Evolutionary conservation across 1,140 invertebrate species (phyloP), one percentile per base, ranked within the genome.

Genomic region (Vanessa atalanta): DNA sequence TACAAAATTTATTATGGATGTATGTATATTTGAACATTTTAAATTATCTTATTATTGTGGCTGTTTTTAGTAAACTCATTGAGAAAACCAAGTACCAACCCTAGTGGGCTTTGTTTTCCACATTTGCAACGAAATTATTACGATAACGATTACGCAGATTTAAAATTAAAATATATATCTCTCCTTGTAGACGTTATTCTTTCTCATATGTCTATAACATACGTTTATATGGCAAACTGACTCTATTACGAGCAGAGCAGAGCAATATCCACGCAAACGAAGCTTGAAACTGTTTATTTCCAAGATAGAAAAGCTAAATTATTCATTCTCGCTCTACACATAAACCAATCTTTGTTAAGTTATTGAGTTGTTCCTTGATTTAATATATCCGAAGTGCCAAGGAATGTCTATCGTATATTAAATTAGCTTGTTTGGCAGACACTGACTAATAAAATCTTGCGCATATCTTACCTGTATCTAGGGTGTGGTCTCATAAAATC

Each of bases 321-420:
- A 37, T 61, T 61, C 57, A 61, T 15, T n/a, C 55, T 13, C 13
- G 26, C 12, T 61, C 26, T n/a, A 31, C 23, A 61, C 57, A 66
- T 66, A 66, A 66, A 66, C 26, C 50, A 66, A 66, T 61, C 57
- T 61, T 61, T 37, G 48, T 51, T 66, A 51, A 48, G 37, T 66
- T 66, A 48, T 66, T 66, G 65, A 50, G 43, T 65, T 50, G 26
- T 26, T 15, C 65, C 47, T 12, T 66, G 47, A 50, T 66, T 66
- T 66, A 66, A 16, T 66, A 66, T 12, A 48, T 31, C 47, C 48
- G 20, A 31, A 66, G 48, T 50, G 65, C 65, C 65, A 51, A 66
- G 65, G 65, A 66, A 66, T 51, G 47, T 66, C 65, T 31, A 31
- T 15, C 57, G 23, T 26, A 51, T 51, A 65, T 48, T 65, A 65